Evolutionary conservation across 1,140 invertebrate genomes (phyloP).

Genomic region (Bombus confusus): DNA sequence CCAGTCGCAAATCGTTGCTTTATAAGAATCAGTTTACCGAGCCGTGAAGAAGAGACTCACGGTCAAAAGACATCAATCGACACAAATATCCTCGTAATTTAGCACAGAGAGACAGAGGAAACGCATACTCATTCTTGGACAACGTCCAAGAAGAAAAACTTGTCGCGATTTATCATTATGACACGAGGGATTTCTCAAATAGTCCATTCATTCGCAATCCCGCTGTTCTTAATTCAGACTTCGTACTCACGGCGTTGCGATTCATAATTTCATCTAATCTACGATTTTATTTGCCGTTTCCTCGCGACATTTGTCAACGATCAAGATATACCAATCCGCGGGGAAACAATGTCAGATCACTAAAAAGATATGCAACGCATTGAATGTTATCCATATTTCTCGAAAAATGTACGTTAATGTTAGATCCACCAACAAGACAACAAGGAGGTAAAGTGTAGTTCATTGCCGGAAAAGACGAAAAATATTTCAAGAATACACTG

Average conservation of each 20-base stretch:
- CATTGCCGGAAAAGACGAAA: no score
- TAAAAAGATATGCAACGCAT: no score
- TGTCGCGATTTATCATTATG: slow-evolving; percentile 2
- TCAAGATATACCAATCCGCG: no score
- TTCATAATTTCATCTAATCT: not conserved
- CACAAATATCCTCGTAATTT: slow-evolving; percentile 5
- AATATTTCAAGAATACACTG: no score
- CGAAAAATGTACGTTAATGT: no score
- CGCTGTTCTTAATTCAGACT: not conserved
- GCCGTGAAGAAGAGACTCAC: not conserved
- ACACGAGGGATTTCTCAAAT: slow-evolving; percentile 3
- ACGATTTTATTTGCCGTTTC: no score
- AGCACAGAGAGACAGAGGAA: not conserved
- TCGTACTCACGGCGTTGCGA: not conserved
- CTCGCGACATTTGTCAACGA: no score
- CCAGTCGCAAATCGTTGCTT: not conserved
- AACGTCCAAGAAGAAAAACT: slow-evolving; percentile 3
- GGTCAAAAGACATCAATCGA: slow-evolving; percentile 2
- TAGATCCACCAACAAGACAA: no score
- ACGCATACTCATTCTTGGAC: slow-evolving; percentile 25
- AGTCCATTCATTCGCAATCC: slow-evolving; percentile 1
- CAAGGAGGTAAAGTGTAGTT: no score
- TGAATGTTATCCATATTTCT: no score
- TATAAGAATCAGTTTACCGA: not conserved
- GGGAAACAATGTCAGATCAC: no score